Base-by-base conservation (phyloP, 2,797 vertebrate genomes). In the Oreonectes daqikongensis region DNA sequence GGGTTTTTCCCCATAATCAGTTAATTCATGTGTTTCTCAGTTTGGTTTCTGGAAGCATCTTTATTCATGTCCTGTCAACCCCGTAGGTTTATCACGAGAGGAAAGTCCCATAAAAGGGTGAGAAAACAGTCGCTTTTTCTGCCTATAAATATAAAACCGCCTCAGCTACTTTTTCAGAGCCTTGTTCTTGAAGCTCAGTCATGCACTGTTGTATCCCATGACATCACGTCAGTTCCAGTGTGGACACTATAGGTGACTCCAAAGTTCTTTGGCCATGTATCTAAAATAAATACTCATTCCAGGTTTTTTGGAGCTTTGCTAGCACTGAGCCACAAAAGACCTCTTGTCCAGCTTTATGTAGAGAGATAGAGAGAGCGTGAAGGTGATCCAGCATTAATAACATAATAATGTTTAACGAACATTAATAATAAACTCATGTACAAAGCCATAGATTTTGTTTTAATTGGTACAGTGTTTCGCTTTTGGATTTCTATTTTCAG, bases 401-500 rank as follows among this genome's bases (percentile, higher is more conserved):
- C 70, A 57, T 38, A 61, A 69, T 59, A 35, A 60, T 61, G 42
- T 60, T 38, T 50, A 63, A 61, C 40, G 48, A 75, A 35, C 26
- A 55, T 64, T 32, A 24, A 68, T 73, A 68, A 70, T 69, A 78
- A 57, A 32, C 8, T 57, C 12, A n/a, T 84, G 24, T 75, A 24
- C 32, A 0, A 82, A 90, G 73, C 85, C 84, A 75, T 84, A 83
- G 69, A 80, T 73, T 80, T 80, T 42, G 68, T 59, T 79, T 65
- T 61, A 64, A 72, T 46, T 72, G 67, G 67, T 65, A 67, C 50
- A 57, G 3, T 30, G 26, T 78, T 48, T 70, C 57, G 57, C 48
- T n/a, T 38, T 52, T 60, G 32, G 42, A 68, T 50, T 44, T 44
- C 12, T 42, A 11, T 35, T 50, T 67, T 44, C 52, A n/a, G 38